Conservation (phyloP, 53 echinoderm and acorn worm species). For the Echinarachnius parma region DNA sequence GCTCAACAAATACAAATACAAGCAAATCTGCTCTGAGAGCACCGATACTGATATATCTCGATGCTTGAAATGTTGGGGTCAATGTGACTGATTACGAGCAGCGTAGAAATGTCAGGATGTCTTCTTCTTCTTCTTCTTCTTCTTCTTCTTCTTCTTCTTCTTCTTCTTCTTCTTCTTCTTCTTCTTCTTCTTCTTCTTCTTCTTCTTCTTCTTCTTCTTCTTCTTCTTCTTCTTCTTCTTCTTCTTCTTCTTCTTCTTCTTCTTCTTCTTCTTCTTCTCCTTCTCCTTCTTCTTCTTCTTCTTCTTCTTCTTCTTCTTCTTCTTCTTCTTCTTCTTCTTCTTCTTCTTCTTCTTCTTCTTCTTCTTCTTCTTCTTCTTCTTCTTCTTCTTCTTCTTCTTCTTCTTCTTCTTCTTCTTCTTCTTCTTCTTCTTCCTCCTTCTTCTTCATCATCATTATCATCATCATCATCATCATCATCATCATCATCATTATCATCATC, state of each 20-base stretch:
- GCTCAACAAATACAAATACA: too few species aligned
- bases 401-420: conserved; percentile 5
- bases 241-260: conserved; percentile 6
- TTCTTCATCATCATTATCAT: too few species aligned
- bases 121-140: conserved; percentile 5
- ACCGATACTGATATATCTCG: too few species aligned
- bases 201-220: conserved; percentile 6
- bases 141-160: conserved; percentile 6
- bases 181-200: conserved; percentile 6
- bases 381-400: conserved; percentile 6
- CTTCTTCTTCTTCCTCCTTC: background rate
- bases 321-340: conserved; percentile 6
- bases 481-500: too few species aligned
- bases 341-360: conserved; percentile 5
- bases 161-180: conserved; percentile 5
- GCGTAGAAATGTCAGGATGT: too few species aligned
- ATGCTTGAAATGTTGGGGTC: too few species aligned
- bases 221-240: conserved; percentile 5
- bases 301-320: conserved; percentile 6
- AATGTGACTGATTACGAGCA: too few species aligned
- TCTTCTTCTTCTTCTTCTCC: conserved; percentile 3
- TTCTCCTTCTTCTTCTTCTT: conserved; percentile 3
- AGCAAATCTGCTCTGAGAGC: too few species aligned
- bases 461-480: too few species aligned
- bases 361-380: conserved; percentile 6